These are phyloP conservation scores for Entelurus aequoreus DNA, from an alignment of 2,113 vertebrate genomes.

Conservation along the genomic window DNA sequence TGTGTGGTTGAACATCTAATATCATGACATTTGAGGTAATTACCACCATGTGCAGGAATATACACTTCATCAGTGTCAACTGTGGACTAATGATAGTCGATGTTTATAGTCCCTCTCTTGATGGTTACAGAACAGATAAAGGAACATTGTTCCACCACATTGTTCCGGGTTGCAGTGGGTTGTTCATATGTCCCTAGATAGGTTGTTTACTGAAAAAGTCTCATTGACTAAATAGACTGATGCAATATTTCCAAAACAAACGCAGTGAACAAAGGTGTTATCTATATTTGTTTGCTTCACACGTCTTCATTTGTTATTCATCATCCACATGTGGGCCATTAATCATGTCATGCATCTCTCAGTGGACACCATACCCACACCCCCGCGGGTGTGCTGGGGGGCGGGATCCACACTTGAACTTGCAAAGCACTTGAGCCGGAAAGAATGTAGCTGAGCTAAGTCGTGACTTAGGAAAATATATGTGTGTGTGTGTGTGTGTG, in stretches of 20 bases:
- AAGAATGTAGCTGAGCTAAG: conserved; percentile 40
- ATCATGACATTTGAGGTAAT: too few relatives aligned
- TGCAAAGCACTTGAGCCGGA: conserved; percentile 51
- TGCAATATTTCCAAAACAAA: background rate
- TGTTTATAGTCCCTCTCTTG: background rate
- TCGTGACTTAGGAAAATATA: conserved; percentile 33
- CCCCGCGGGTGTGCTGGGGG: conserved; percentile 33
- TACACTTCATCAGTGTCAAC: background rate
- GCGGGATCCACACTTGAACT: conserved; percentile 53
- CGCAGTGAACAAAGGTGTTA: background rate
- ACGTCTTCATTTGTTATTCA: conserved; percentile 13
- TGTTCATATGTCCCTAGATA: background rate
- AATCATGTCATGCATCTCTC: conserved; percentile 39
- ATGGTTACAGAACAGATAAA: background rate
- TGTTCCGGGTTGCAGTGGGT: background rate
- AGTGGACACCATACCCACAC: conserved; percentile 7
- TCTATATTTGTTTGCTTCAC: conserved; percentile 7
- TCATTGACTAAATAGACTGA: background rate
- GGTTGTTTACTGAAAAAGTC: background rate
- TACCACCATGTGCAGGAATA: background rate
- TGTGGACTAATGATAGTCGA: background rate
- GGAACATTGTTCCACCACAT: background rate
- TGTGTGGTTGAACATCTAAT: too few relatives aligned
- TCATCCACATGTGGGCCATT: conserved; percentile 35
- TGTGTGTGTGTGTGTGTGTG: background rate